Evolutionary conservation across 2,888 invertebrate genomes (phyloP).

Genomic region (Leucoptera coffeella): DNA sequence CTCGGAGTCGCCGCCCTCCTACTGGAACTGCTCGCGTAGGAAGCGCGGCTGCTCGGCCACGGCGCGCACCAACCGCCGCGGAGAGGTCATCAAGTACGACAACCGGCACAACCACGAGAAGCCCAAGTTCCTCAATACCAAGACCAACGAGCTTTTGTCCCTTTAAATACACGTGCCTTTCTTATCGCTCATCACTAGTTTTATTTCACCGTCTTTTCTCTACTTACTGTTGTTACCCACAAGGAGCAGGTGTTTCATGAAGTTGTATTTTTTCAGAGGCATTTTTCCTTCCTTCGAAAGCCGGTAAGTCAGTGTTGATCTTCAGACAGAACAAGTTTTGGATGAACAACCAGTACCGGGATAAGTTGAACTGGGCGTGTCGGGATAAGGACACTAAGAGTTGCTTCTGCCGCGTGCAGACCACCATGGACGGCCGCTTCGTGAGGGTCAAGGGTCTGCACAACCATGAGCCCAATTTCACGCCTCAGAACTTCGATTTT

Average conservation of each 20-base stretch:
- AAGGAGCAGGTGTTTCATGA: background rate
- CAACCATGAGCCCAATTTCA: constrained; percentile 35
- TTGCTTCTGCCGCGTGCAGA: constrained; percentile 39
- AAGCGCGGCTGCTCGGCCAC: constrained; percentile 17
- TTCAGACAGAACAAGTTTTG: constrained; percentile 40
- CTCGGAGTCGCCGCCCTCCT: constrained; percentile 12
- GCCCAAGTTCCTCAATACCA: constrained; percentile 22
- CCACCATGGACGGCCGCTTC: constrained; percentile 37
- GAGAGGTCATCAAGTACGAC: constrained; percentile 17
- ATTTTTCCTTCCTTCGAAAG: constrained; percentile 38
- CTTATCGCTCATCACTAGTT: no score
- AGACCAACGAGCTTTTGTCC: constrained; percentile 11
- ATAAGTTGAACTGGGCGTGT: constrained; percentile 43
- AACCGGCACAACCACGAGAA: constrained; percentile 24
- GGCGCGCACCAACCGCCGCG: constrained; percentile 23
- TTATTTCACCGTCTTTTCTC: no score
- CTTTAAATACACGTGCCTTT: no score
- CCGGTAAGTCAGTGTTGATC: constrained; percentile 40
- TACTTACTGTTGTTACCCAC: no score
- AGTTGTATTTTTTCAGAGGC: constrained; percentile 21
- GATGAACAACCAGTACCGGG: constrained; percentile 42
- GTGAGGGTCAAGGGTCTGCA: constrained; percentile 31
- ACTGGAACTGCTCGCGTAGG: constrained; percentile 21
- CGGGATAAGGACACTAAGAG: constrained; percentile 35
- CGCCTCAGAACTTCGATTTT: constrained; percentile 27